phyloP scores from a whole-genome alignment of 2,113 vertebrate genomes.

The Apus apus region DNA sequence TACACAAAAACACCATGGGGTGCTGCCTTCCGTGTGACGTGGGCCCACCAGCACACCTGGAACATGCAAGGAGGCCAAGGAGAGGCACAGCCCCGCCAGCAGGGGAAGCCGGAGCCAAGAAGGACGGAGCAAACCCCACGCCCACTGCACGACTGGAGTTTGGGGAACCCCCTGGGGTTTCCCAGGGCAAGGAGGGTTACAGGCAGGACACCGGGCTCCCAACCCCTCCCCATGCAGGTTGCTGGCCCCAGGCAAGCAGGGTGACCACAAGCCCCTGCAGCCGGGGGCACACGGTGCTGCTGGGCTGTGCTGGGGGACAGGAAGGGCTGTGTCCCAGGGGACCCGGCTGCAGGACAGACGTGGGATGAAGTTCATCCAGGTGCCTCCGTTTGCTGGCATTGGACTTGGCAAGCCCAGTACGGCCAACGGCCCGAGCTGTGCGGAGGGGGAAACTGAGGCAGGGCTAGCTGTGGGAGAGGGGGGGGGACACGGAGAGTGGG shows the following conservation, averaged over 20 bases:
- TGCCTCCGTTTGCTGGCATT: fast-evolving
- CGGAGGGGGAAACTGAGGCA: background rate
- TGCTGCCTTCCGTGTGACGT: fast-evolving
- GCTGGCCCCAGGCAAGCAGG: background rate
- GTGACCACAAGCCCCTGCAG: background rate
- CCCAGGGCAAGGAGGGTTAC: background rate
- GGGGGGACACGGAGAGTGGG: too few relatives aligned
- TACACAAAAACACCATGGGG: background rate
- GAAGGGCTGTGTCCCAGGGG: background rate
- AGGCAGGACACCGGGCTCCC: background rate
- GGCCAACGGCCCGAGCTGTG: fast-evolving
- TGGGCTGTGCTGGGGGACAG: fast-evolving
- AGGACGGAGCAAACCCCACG: background rate
- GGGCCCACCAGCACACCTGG: background rate
- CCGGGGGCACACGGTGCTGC: fast-evolving
- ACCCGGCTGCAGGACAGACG: fast-evolving
- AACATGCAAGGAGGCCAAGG: background rate
- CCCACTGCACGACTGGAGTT: fast-evolving
- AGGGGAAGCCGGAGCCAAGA: fast-evolving
- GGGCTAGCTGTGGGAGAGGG: fast-evolving
- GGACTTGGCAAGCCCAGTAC: background rate
- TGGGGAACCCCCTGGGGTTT: background rate
- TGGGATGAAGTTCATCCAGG: background rate
- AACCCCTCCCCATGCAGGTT: background rate
- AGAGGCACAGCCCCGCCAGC: fast-evolving